Base-by-base conservation (phyloP, 1,140 invertebrate species). In the Polyergus mexicanus region DNA sequence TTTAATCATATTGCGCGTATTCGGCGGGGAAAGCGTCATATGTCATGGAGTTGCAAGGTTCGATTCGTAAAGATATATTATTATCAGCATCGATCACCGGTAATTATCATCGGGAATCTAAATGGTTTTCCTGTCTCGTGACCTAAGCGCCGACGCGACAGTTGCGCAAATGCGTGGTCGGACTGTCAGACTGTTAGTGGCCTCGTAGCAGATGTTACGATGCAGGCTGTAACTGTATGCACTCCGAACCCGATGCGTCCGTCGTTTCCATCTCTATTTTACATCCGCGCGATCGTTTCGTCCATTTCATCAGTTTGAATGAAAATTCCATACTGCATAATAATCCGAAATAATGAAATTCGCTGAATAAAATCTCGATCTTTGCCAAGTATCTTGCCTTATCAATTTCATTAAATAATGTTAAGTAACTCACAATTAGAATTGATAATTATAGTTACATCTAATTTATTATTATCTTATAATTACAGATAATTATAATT, bases 131-230 rank as follows among this genome's bases (percentile, higher is more conserved):
- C 77, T 54, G 71, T 84, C 38, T 76, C 41, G 63, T 84, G 69
- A 80, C 56, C 75, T 63, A 63, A 87, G 54, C 66, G 81, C 66
- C 71, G 69, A 89, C 56, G 74, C 89, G 88, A 91, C 90, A 91
- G 90, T 91, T 91, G 90, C 90, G 88, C 69, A 91, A 91, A 90
- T 91, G 84, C 62, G 60, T 78, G 86, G 47, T 88, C 65, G 86
- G 86, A 74, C 87, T 85, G 90, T 91, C 88, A 84, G 90, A 65
- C 83, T 84, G 89, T 87, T 84, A 84, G 85, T 91, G 80, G 86
- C 72, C 66, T 72, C 66, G 19, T 86, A 77, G 88, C 90, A 91
- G 90, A 91, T 91, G 90, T 91, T 91, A 85, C 86, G 88, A 89
- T 91, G 88, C 89, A 86, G 88, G 86, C 86, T 84, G 47, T 78